Evolutionary conservation across 2,113 vertebrate species (phyloP), one percentile per base, ranked within the genome.

Genomic region (Origma solitaria): DNA sequence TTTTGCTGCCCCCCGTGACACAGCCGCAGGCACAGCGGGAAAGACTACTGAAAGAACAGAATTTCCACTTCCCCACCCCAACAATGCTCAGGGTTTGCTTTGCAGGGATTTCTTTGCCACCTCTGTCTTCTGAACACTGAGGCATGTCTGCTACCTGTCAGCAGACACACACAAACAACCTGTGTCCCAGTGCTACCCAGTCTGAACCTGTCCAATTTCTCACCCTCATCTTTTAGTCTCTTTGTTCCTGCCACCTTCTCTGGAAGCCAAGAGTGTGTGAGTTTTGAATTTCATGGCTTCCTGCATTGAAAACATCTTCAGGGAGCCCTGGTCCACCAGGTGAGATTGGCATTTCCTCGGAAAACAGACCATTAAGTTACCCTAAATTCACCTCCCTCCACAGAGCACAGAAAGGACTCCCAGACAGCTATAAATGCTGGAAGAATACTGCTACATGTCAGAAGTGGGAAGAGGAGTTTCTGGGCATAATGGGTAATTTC

Each of bases 11-110:
- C 56, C 38, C n/a, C 35, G 65, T 78, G 77, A 87, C 51, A 56
- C 1, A 64, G 60, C 11, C 0, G 0, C 27, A 54, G 50, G 38
- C 51, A 71, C 0, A 0, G 47, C 6, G 14, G 10, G 28, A 18
- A 69, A 80, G 47, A 38, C 16, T 27, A 82, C 31, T 7, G 6
- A 53, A 92, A 40, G 4, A 64, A 23, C 11, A 68, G 1, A 22
- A 89, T 38, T 71, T 91, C 47, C 53, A 71, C n/a, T 49, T 94
- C 35, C 27, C 38, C 10, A 5, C 28, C 21, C 40, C 62, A 76
- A 2, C 21, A 56, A 19, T 15, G 21, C 38, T 54, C n/a, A 45
- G 33, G 14, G 20, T 33, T 91, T 73, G 40, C 54, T 81, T 45
- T 45, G 18, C 44, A 45, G 44, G 44, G 44, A 45, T 45, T 45